Evolutionary conservation across 2,113 vertebrate species (phyloP).

Genomic region (Rhagologus leucostigma): DNA sequence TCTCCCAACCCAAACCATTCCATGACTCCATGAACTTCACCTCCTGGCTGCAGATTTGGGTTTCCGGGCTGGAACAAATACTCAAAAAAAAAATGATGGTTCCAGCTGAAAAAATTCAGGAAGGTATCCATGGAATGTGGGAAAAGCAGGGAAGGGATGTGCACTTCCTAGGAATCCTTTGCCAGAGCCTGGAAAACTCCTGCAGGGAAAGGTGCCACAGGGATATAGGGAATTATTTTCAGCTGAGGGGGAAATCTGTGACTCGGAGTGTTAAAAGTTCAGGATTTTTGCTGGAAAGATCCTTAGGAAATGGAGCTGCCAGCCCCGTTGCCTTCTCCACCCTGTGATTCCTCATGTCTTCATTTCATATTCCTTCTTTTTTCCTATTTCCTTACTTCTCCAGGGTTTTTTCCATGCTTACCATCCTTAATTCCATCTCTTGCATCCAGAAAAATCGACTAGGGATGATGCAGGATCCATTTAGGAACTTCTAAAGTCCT

Average conservation of each 20-base stretch:
- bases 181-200: not conserved
- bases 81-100: not conserved
- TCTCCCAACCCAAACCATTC: not conserved
- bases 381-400: not conserved
- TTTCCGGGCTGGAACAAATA: not conserved
- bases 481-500: not conserved
- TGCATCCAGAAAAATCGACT: not conserved
- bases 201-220: not conserved
- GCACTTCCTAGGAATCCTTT: not conserved
- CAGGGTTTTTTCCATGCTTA: not conserved
- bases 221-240: not conserved
- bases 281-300: not conserved
- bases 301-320: not conserved
- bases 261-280: not conserved
- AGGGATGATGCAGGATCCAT: fast-evolving
- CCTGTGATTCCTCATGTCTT: fast-evolving
- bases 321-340: fast-evolving
- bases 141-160: not conserved
- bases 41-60: not conserved
- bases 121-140: not conserved
- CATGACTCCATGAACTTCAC: too few relatives aligned
- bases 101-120: not conserved
- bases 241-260: not conserved
- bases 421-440: not conserved
- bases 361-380: not conserved